Percentiles rank a stretch among this genome's conserved stretches.
Conservation (phyloP, 1,140 invertebrate species). For the Tribolium madens region DNA sequence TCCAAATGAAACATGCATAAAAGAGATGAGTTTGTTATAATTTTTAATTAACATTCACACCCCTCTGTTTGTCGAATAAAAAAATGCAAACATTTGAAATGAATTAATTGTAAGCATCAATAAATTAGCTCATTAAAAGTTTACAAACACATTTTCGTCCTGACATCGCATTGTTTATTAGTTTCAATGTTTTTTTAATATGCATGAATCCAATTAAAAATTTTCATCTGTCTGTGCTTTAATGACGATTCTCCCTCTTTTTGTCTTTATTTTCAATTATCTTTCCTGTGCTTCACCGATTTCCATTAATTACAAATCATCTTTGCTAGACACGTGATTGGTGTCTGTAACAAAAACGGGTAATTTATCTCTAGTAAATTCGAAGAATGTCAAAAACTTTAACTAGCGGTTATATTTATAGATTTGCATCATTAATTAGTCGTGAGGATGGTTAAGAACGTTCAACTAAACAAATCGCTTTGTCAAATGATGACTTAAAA, state of each 20-base stretch:
- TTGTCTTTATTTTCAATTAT: conserved; percentile 41
- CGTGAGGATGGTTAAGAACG: conserved; percentile 8
- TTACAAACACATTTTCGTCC: conserved; percentile 46
- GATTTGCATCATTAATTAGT: conserved; percentile 42
- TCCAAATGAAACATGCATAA: not conserved
- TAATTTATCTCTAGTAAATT: not conserved
- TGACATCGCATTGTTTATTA: conserved; percentile 46
- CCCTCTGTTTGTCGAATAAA: conserved; percentile 31
- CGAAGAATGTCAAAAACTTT: conserved; percentile 40
- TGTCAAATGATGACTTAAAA: conserved; percentile 39
- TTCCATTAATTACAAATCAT: conserved; percentile 41
- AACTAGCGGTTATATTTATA: conserved; percentile 41
- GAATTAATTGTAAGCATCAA: conserved; percentile 48
- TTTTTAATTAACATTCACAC: conserved; percentile 43
- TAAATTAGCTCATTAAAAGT: conserved; percentile 50
- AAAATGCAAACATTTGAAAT: conserved; percentile 44
- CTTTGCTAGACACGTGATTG: conserved; percentile 19
- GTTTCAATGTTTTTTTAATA: conserved; percentile 44
- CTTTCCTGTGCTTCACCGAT: conserved; percentile 40
- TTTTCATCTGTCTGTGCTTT: conserved; percentile 32
- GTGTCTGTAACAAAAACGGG: not conserved
- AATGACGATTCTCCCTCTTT: conserved; percentile 28
- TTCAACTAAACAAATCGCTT: conserved; percentile 10
- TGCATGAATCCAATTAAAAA: conserved; percentile 42
- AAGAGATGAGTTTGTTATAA: conserved; percentile 1